Conservation (phyloP, 2,888 invertebrate genomes). For the Tinea semifulvella region DNA sequence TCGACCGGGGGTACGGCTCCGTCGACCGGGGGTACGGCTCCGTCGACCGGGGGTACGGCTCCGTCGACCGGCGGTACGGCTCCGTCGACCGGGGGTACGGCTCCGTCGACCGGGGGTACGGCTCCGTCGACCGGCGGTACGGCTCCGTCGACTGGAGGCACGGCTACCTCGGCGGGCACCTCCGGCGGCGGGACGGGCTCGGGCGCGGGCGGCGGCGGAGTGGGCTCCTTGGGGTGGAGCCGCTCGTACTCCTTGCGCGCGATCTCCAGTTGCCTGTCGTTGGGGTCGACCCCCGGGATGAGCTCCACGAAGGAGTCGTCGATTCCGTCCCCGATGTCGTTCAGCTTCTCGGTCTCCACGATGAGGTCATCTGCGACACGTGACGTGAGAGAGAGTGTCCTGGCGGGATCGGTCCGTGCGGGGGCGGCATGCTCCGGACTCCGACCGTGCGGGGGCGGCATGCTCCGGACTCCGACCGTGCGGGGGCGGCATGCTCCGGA, state of each 20-base stretch:
- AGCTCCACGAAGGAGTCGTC: conserved; percentile 92
- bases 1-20: conserved; percentile 29
- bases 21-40: conserved; percentile 26
- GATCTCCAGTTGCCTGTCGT: conserved; percentile 36
- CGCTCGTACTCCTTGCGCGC: conserved; percentile 27
- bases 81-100: conserved; percentile 28
- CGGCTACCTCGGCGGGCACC: conserved; percentile 28
- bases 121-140: conserved; percentile 27
- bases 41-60: conserved; percentile 32
- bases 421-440: conserved; percentile 17
- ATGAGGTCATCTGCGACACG: conserved; percentile 88
- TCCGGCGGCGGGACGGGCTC: conserved; percentile 25
- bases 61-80: conserved; percentile 22
- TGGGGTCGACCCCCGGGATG: conserved; percentile 67
- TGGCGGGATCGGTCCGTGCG: conserved; percentile 19
- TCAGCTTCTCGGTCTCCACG: conserved; percentile 89
- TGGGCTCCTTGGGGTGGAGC: conserved; percentile 24
- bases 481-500: conserved; percentile 24
- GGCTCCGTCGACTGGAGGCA: conserved; percentile 24
- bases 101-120: conserved; percentile 31
- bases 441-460: neutral
- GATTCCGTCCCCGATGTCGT: conserved; percentile 91
- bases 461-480: conserved; percentile 14
- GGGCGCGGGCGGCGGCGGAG: conserved; percentile 42
- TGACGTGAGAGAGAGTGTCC: conserved; percentile 27